phyloP scores from a whole-genome alignment of 2,113 vertebrate genomes.

The Cebidichthys violaceus region DNA sequence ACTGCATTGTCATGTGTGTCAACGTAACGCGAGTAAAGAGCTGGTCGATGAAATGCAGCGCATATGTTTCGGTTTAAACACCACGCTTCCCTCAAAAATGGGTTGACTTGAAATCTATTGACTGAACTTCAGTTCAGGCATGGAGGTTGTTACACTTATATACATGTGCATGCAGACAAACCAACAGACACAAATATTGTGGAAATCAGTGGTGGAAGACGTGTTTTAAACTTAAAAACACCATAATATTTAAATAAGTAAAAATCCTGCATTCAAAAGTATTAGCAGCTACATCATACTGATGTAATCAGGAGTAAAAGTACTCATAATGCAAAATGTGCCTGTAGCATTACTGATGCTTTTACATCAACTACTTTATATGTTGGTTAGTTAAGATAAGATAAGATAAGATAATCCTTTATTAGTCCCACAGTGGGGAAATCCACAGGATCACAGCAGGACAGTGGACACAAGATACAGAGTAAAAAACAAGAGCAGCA shows the following conservation, averaged over 20 bases:
- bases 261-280: neutral
- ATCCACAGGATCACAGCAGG: too few relatives aligned
- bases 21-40: neutral
- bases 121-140: neutral
- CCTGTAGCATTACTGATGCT: neutral
- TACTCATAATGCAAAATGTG: neutral
- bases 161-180: neutral
- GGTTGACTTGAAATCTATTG: neutral
- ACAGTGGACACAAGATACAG: too few relatives aligned
- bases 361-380: neutral
- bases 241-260: neutral
- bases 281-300: neutral
- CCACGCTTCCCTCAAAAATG: neutral
- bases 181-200: neutral
- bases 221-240: neutral
- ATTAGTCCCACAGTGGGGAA: too few relatives aligned
- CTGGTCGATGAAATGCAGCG: neutral
- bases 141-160: neutral
- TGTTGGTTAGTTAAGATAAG: neutral
- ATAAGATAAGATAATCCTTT: too few relatives aligned
- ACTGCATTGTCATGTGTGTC: conserved; percentile 27
- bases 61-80: neutral
- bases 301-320: neutral
- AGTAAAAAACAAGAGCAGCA: too few relatives aligned
- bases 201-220: neutral